A percentile compares a stretch with the other conserved stretches of the same genome.
Conservation (phyloP, 2,797 vertebrate species). For the Pantherophis vulpinus region DNA sequence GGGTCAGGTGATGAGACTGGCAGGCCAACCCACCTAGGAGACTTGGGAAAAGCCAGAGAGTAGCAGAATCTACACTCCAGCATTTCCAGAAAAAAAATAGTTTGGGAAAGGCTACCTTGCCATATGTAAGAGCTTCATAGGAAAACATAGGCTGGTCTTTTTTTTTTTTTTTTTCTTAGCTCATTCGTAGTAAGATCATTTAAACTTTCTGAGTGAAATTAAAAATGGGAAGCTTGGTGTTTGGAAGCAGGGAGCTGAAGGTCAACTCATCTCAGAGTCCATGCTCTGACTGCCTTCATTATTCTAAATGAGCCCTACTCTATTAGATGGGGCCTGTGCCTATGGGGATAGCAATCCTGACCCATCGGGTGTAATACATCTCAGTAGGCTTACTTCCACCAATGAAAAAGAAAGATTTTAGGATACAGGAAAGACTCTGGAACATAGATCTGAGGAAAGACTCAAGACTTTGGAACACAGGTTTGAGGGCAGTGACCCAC, state of each 20-base stretch:
- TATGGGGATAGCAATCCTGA: not conserved
- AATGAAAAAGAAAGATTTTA: no score
- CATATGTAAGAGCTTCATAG: not conserved
- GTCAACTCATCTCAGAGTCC: not conserved
- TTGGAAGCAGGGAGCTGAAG: not conserved
- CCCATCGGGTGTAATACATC: not conserved
- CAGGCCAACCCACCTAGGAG: not conserved
- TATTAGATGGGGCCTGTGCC: not conserved
- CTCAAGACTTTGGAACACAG: not conserved
- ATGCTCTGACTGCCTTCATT: not conserved
- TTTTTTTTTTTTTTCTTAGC: not conserved
- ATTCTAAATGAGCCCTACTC: not conserved
- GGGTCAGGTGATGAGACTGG: not conserved
- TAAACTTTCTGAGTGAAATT: not conserved
- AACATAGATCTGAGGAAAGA: not conserved
- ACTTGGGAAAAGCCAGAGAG: not conserved
- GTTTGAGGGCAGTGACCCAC: not conserved
- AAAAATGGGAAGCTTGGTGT: not conserved
- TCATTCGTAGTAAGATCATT: not conserved
- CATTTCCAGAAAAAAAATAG: not conserved
- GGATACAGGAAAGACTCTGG: not conserved
- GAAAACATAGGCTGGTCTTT: not conserved
- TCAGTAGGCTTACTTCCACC: not conserved
- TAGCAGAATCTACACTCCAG: not conserved
- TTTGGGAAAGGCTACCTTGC: not conserved